phyloP scores from a whole-genome alignment of 2,113 vertebrate genomes.

The Microtus montanus region DNA sequence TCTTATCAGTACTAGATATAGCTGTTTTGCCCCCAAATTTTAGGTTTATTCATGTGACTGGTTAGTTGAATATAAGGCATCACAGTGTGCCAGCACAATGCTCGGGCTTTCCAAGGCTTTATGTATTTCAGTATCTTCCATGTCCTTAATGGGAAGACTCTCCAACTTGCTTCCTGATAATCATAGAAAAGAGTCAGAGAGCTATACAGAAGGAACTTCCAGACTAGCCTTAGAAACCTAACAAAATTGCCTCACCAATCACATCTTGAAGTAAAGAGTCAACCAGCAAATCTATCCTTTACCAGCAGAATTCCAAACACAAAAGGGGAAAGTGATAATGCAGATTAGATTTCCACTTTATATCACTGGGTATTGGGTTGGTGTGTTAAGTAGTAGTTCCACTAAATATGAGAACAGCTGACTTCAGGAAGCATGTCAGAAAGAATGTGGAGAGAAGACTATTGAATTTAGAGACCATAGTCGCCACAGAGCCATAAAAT shows the following conservation, averaged over 20 bases:
- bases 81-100: neutral
- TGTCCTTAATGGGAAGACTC: neutral
- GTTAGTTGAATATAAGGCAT: neutral
- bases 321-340: neutral
- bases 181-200: neutral
- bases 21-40: neutral
- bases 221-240: neutral
- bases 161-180: neutral
- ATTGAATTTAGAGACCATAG: neutral
- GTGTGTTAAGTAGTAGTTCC: neutral
- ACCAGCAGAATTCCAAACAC: neutral
- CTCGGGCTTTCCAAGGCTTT: neutral
- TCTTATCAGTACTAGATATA: neutral
- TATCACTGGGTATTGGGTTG: neutral
- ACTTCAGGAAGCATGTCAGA: slow-evolving; percentile 20
- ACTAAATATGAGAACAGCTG: neutral
- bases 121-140: neutral
- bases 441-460: neutral
- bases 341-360: neutral
- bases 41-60: neutral
- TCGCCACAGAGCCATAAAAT: neutral
- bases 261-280: neutral
- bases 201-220: neutral
- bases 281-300: neutral
- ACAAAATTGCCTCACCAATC: neutral